Evolutionary conservation across 2,888 invertebrate species (phyloP).

Genomic region (Tenthredo scrophulariae): DNA sequence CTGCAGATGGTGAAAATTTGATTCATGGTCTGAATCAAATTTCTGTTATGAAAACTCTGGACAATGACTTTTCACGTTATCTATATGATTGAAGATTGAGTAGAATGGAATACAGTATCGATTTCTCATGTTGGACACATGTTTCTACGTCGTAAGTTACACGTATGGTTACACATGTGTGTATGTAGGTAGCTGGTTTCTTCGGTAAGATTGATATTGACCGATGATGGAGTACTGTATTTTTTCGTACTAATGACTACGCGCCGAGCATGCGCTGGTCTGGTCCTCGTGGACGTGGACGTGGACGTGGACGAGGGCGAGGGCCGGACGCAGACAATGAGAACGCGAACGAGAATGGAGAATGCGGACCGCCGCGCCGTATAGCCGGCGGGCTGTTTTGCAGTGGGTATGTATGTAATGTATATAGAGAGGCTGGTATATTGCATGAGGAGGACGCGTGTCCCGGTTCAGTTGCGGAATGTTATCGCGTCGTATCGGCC

Average conservation of each 20-base stretch:
- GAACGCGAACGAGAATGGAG: conserved; percentile 62
- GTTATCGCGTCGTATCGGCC: conserved; percentile 75
- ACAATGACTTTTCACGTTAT: background rate
- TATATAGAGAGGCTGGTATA: conserved; percentile 11
- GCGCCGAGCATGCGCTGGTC: conserved; percentile 57
- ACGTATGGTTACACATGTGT: conserved; percentile 58
- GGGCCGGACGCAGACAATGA: conserved; percentile 59
- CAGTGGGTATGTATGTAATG: conserved; percentile 53
- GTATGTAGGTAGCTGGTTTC: background rate
- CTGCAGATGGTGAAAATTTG: background rate
- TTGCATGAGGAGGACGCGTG: conserved; percentile 66
- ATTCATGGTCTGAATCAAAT: background rate
- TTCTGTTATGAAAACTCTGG: background rate
- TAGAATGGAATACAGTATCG: background rate
- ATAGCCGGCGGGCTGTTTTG: conserved; percentile 58
- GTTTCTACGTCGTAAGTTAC: conserved; percentile 69
- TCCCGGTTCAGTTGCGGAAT: conserved; percentile 71
- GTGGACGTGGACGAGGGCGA: conserved; percentile 26
- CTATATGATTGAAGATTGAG: background rate
- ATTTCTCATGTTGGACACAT: conserved; percentile 24
- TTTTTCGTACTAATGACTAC: conserved; percentile 68
- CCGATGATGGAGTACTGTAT: conserved; percentile 47
- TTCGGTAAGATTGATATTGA: conserved; percentile 24
- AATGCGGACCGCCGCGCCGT: conserved; percentile 49
- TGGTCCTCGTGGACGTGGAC: background rate